Conservation (phyloP, 2,797 vertebrate species). For the Octomys mimax region DNA sequence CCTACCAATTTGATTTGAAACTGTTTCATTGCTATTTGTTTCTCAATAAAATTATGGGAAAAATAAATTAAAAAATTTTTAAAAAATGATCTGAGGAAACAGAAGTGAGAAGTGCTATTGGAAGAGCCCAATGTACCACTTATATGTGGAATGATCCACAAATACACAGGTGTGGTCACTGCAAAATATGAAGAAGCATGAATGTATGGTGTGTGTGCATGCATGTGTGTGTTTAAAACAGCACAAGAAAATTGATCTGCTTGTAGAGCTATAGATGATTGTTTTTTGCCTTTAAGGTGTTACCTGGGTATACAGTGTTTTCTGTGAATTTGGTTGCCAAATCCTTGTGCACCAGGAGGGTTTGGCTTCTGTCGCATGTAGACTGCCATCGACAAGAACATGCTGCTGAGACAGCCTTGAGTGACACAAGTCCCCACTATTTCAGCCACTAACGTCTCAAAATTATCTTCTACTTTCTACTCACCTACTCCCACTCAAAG, state of each 20-base stretch:
- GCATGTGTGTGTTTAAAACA: too few species aligned
- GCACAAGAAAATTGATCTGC: neutral
- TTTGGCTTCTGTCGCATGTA: neutral
- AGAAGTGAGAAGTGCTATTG: neutral
- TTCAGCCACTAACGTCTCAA: neutral
- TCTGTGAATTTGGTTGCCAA: neutral
- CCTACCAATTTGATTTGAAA: too few species aligned
- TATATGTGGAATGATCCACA: neutral
- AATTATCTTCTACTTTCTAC: neutral
- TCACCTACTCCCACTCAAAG: neutral
- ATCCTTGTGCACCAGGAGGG: neutral
- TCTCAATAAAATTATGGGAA: too few species aligned
- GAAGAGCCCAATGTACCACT: neutral
- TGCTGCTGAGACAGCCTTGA: neutral
- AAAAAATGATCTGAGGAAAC: neutral
- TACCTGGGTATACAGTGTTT: neutral
- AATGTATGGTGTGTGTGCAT: too few species aligned
- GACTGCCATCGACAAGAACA: too few species aligned
- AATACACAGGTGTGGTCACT: neutral
- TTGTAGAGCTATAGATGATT: neutral
- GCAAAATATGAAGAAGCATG: neutral
- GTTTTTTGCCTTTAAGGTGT: neutral
- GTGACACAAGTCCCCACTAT: neutral
- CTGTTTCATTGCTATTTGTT: too few species aligned
- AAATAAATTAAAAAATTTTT: too few species aligned